Evolutionary conservation across 2,888 invertebrate genomes (phyloP), one percentile per base, ranked within the genome.

Genomic region (Agrotis exclamationis): DNA sequence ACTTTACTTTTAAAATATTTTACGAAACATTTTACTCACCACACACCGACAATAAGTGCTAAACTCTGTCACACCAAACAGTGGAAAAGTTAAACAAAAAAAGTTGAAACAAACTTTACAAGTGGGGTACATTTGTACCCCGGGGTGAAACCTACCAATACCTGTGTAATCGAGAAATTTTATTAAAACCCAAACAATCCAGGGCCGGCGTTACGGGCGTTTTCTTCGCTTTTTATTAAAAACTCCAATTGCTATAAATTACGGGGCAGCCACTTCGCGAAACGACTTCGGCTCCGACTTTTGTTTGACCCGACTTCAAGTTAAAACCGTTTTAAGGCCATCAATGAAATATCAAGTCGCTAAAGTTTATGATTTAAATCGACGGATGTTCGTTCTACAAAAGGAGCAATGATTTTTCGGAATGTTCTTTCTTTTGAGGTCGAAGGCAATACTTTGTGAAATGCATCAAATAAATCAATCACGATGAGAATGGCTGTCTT

Each of bases 311-410:
- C 72, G 68, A 74, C 70, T 79, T 74, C 69, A 70, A 83, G 84
- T 77, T 85, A 64, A 83, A 76, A 80, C 72, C 76, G 71, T 85
- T 84, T 80, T 75, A 81, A 85, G 71, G 71, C 71, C 74, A 77
- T 84, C 86, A 84, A 77, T 85, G 75, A 74, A 81, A 83, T 79
- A 84, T 75, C 76, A 76, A 70, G 77, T 60, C 45, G 63, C 39
- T 20, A 74, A 84, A 84, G 70, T 86, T 85, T 84, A 85, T 81
- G 86, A 84, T 85, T 85, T 85, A 85, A 81, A 79, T 76, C 71
- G 58, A 74, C 79, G 70, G 74, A 83, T 78, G 76, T 59, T 62
- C 60, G 60, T 51, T n/a, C 57, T 58, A 58, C 83, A 82, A 79
- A 71, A 56, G 75, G 51, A 14, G 20, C 47, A 59, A 66, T 64